These are phyloP conservation scores for Teleogryllus occipitalis DNA, from an alignment of 1,140 invertebrate genomes.

Conservation along the genomic window DNA sequence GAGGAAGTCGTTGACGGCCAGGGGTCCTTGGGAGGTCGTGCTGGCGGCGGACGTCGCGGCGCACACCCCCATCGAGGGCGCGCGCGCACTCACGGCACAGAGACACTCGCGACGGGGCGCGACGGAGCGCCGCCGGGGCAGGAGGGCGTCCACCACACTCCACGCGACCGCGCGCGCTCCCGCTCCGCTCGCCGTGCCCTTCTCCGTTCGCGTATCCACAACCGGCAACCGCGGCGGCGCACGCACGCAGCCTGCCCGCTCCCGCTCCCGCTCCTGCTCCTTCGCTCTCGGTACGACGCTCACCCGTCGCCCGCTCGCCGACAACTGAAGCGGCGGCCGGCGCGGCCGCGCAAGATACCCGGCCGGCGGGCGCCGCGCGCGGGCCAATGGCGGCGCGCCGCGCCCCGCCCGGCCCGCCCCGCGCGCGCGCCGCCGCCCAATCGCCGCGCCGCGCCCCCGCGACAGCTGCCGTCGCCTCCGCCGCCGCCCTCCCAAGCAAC, in stretches of 20 bases:
- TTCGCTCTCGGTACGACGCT: background rate
- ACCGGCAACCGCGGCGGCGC: no score
- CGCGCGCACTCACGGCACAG: background rate
- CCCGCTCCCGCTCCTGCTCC: no score
- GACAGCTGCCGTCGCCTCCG: background rate
- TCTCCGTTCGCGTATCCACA: no score
- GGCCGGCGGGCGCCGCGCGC: no score
- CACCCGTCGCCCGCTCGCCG: background rate
- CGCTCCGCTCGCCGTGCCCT: no score
- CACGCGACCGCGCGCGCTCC: no score
- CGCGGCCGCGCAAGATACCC: background rate
- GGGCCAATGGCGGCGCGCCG: background rate
- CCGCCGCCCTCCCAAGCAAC: background rate
- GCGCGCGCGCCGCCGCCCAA: background rate
- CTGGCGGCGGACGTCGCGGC: background rate
- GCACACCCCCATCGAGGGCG: background rate
- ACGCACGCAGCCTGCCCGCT: no score
- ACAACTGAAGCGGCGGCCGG: background rate
- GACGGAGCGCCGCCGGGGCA: no score
- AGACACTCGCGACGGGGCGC: background rate
- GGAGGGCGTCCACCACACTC: no score
- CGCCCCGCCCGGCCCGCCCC: no score
- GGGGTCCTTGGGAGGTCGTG: background rate
- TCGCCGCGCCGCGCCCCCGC: background rate
- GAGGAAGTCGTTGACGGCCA: slow-evolving; percentile 22